A percentile compares a stretch with the other conserved stretches of the same genome.
Conservation (phyloP, 2,113 vertebrate species). For the Brachyhypopomus gauderio region DNA sequence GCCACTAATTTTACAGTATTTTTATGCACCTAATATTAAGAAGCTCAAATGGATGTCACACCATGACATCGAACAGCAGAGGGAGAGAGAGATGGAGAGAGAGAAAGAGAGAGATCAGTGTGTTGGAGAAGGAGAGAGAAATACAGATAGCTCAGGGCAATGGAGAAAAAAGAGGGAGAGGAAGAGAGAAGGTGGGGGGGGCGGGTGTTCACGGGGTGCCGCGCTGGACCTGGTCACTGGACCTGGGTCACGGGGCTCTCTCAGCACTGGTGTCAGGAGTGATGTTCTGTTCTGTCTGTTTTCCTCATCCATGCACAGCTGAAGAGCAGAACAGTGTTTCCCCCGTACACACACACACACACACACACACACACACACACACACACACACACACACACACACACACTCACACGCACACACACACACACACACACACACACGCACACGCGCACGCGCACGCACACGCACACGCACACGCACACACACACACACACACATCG, state of each 20-base stretch:
- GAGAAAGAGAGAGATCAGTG: not conserved
- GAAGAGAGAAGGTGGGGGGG: too few species aligned
- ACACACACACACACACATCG: not conserved
- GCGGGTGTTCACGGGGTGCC: too few species aligned
- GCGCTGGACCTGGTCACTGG: too few species aligned
- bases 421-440: too few species aligned
- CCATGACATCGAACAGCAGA: too few species aligned
- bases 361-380: not conserved
- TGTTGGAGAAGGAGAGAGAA: not conserved
- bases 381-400: too few species aligned
- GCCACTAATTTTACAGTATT: too few species aligned
- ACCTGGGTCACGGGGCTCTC: not conserved
- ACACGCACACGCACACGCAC: not conserved
- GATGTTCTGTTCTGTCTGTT: conserved; percentile 60
- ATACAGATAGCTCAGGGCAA: not conserved
- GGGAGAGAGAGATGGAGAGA: not conserved
- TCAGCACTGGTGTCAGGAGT: conserved; percentile 1
- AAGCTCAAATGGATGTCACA: too few species aligned
- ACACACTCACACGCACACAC: too few species aligned
- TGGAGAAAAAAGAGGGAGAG: too few species aligned
- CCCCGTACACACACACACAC: not conserved
- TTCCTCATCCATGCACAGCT: conserved; percentile 51
- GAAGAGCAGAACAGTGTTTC: not conserved
- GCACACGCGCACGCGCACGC: too few species aligned
- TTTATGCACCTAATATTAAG: too few species aligned